Evolutionary conservation across 2,797 vertebrate genomes (phyloP).

Genomic region (Mormyrops attenuatus): DNA sequence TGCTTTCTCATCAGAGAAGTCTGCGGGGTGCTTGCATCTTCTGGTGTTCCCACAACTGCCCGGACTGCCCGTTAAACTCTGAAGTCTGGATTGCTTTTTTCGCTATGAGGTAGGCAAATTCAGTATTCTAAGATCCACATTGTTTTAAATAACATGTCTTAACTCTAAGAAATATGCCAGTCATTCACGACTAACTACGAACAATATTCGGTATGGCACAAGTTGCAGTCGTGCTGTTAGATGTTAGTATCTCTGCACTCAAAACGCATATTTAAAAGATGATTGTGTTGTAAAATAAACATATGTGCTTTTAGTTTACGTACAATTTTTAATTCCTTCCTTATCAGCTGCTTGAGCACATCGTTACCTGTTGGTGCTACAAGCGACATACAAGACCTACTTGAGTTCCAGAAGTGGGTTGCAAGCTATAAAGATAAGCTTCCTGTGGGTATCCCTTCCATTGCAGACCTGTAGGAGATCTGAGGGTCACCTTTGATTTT

Average conservation of each 20-base stretch:
- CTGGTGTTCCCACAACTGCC: slow-evolving; percentile 12
- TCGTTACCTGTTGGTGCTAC: background rate
- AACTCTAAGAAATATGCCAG: background rate
- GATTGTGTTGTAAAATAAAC: background rate
- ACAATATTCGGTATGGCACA: background rate
- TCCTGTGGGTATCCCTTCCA: background rate
- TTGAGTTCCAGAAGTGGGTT: background rate
- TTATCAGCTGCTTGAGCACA: slow-evolving; percentile 5
- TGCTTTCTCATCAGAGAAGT: background rate
- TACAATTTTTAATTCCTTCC: background rate
- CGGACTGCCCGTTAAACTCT: background rate
- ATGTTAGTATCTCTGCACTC: background rate
- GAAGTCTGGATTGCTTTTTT: slow-evolving; percentile 7
- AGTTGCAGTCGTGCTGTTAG: background rate
- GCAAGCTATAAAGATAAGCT: background rate
- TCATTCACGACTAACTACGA: background rate
- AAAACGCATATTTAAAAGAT: background rate
- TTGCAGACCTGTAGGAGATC: background rate
- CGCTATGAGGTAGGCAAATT: background rate
- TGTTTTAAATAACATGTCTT: background rate
- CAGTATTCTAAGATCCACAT: background rate
- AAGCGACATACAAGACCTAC: background rate
- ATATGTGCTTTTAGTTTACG: background rate
- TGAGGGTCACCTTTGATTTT: background rate
- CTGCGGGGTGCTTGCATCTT: background rate